Base-by-base conservation (phyloP, 2,113 vertebrate species). In the Euleptes europaea region DNA sequence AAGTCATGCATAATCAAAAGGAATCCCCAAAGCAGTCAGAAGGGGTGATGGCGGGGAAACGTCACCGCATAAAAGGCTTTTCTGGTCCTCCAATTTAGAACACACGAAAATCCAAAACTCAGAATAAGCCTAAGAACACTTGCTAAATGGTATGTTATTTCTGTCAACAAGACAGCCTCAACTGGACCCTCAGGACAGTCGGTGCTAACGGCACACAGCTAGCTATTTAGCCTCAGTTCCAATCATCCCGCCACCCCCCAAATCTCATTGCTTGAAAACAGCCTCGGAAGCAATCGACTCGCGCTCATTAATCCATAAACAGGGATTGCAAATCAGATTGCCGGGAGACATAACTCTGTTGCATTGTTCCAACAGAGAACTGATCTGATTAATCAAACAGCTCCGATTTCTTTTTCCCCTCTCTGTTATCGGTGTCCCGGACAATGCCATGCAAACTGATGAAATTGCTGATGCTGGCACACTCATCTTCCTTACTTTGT, bases 311-410 rank as follows among this genome's bases (percentile, higher is more conserved):
- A 92, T 94, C 86, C 82, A 93, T 80, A 94, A 93, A 86, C 90
- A 93, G 92, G 90, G 89, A 93, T 93, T 95, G 92, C 91, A 94
- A 93, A 95, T 95, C 86, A 90, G 91, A 94, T 44, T 96, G 89
- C 87, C 87, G 92, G 86, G 85, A 90, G 88, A 93, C 74, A 92
- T 91, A 92, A 93, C 93, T 90, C 93, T 90, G 94, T 93, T 91
- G 84, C 93, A 92, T 79, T 94, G 90, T 91, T 90, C 92, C 91
- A 96, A 94, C 88, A 91, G 88, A 95, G 84, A 90, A 85, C 71
- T 95, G 93, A 96, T 95, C 92, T 94, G 92, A 95, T 95, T 96
- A 96, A 95, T 95, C 94, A 93, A 93, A 94, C 77, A 89, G 82
- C 87, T 93, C 88, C 92, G 92, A 94, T 94, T 95, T 95, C 89